phyloP scores from a whole-genome alignment of 2,888 invertebrate species.

The Ichneumoninae sp. region DNA sequence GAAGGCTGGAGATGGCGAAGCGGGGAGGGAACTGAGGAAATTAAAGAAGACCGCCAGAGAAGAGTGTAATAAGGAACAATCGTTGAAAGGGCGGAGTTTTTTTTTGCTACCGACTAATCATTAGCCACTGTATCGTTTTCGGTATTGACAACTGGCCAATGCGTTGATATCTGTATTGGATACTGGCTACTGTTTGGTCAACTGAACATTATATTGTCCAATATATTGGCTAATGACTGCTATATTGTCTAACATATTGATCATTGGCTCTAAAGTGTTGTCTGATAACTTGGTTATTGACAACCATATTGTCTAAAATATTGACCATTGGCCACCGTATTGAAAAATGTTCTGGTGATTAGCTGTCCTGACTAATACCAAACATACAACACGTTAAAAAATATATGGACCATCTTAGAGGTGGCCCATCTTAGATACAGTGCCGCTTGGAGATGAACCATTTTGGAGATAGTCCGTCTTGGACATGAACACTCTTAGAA shows the following conservation, averaged over 20 bases:
- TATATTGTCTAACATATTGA: background rate
- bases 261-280: background rate
- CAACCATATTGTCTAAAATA: background rate
- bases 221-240: background rate
- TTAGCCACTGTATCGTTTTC: background rate
- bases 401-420: no score
- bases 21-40: conserved; percentile 12
- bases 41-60: conserved; percentile 8
- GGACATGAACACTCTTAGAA: no score
- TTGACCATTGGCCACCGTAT: background rate
- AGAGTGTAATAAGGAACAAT: background rate
- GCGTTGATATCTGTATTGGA: no score
- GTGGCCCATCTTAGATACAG: no score
- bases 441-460: no score
- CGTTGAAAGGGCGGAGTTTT: background rate
- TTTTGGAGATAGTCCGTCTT: no score
- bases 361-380: background rate
- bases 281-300: background rate
- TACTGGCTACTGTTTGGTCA: background rate
- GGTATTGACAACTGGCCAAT: background rate
- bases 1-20: background rate
- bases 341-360: background rate
- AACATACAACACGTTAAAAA: no score
- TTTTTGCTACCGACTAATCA: background rate
- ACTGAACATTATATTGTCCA: background rate